phyloP scores from a whole-genome alignment of 2,113 vertebrate species.

The Azemiops feae region DNA sequence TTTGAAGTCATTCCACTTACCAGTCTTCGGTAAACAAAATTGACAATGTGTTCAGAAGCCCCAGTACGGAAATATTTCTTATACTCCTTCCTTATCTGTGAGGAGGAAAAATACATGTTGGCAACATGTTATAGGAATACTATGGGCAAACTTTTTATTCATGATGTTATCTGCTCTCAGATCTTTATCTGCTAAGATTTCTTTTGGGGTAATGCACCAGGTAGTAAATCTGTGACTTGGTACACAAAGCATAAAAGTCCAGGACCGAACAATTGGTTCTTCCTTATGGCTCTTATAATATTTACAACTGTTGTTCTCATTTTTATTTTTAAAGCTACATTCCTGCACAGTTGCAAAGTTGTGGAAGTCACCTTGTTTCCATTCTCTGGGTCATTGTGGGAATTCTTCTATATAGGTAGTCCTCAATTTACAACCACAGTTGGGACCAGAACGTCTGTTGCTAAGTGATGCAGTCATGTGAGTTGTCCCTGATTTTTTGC shows the following conservation, averaged over 20 bases:
- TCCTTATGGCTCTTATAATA: background rate
- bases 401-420: background rate
- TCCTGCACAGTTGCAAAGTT: background rate
- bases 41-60: constrained; percentile 58
- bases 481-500: background rate
- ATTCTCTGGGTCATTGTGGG: background rate
- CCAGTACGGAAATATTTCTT: constrained; percentile 70
- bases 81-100: constrained; percentile 70
- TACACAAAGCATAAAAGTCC: background rate
- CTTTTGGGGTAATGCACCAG: no score
- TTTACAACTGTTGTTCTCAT: background rate
- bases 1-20: constrained; percentile 57
- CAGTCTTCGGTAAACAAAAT: constrained; percentile 72
- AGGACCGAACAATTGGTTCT: background rate
- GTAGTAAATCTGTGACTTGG: background rate
- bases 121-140: background rate
- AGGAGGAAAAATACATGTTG: background rate
- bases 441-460: background rate
- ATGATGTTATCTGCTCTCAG: background rate
- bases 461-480: background rate
- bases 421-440: background rate
- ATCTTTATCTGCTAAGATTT: background rate
- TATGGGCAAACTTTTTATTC: background rate
- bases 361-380: background rate
- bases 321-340: background rate